Conservation (phyloP, 1,140 invertebrate genomes). For the Sycophila sp. region DNA sequence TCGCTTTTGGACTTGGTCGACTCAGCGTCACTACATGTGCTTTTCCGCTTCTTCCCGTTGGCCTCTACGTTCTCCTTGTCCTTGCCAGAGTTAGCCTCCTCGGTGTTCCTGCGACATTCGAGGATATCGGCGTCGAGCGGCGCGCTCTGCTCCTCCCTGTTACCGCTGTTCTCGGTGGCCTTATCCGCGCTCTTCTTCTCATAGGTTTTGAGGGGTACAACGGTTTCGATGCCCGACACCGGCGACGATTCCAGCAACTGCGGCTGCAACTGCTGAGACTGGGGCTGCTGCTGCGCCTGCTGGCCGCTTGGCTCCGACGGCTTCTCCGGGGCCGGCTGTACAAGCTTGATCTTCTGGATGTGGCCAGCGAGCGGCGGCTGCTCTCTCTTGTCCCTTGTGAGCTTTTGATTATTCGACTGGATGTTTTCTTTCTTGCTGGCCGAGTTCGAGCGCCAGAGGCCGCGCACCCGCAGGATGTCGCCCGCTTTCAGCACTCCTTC, state of each 20-base stretch:
- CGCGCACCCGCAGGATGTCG: constrained; percentile 80
- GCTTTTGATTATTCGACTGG: constrained; percentile 61
- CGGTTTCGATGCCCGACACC: constrained; percentile 9
- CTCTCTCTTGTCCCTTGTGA: constrained; percentile 55
- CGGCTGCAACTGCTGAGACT: not conserved
- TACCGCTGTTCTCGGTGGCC: constrained; percentile 42
- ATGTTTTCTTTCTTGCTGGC: constrained; percentile 69
- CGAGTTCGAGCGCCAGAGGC: constrained; percentile 66
- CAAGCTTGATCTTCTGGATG: constrained; percentile 63
- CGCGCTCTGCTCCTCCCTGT: constrained; percentile 30
- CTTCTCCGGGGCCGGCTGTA: constrained; percentile 58
- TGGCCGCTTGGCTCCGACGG: constrained; percentile 38
- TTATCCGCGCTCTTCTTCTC: constrained; percentile 54
- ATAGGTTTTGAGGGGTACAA: constrained; percentile 30
- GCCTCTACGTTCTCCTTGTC: constrained; percentile 59
- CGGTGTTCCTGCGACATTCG: constrained; percentile 47
- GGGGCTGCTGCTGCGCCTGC: not conserved
- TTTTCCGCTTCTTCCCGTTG: constrained; percentile 57
- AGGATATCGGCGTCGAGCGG: constrained; percentile 32
- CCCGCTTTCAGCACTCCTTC: constrained; percentile 82
- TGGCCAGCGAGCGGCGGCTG: constrained; percentile 53
- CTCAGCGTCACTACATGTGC: constrained; percentile 53
- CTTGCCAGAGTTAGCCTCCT: constrained; percentile 50
- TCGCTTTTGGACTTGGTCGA: constrained; percentile 61
- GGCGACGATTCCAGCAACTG: constrained; percentile 32